Evolutionary conservation across 1,140 invertebrate genomes (phyloP).

Genomic region (Euura lappo): DNA sequence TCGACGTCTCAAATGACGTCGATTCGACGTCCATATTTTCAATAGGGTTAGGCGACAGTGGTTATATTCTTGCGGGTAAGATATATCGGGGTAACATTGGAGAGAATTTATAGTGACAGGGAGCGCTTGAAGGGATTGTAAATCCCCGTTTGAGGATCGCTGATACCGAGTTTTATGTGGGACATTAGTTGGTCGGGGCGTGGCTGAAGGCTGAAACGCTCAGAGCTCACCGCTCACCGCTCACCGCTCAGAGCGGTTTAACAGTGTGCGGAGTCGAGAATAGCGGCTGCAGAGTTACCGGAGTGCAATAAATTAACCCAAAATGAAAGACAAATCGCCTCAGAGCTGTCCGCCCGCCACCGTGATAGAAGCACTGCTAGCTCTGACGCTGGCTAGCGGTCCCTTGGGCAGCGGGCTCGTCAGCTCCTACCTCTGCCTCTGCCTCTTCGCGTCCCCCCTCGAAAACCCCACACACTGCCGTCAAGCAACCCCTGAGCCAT

Average conservation of each 20-base stretch:
- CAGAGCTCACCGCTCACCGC: constrained; percentile 32
- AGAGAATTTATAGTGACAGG: constrained; percentile 57
- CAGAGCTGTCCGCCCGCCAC: constrained; percentile 59
- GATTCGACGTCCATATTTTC: too few species aligned
- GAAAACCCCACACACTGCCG: constrained; percentile 23
- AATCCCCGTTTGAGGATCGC: constrained; percentile 63
- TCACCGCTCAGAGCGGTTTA: constrained; percentile 52
- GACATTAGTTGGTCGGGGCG: constrained; percentile 62
- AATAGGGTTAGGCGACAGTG: constrained; percentile 47
- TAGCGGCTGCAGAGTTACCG: constrained; percentile 33
- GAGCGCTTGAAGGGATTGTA: constrained; percentile 62
- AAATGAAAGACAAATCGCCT: constrained; percentile 63
- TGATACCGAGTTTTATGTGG: constrained; percentile 64
- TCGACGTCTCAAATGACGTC: too few species aligned
- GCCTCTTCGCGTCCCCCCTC: constrained; percentile 12
- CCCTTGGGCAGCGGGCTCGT: constrained; percentile 25
- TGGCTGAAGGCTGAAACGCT: constrained; percentile 52
- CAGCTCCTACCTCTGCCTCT: constrained; percentile 24
- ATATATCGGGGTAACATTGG: constrained; percentile 55
- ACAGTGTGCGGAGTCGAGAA: constrained; percentile 16
- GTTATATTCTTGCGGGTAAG: constrained; percentile 55
- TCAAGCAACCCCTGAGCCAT: constrained; percentile 24
- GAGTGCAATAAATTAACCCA: constrained; percentile 60
- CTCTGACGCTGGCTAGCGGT: constrained; percentile 41
- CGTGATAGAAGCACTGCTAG: constrained; percentile 55